A percentile compares a stretch with the other conserved stretches of the same genome.
Conservation (phyloP, 2,113 vertebrate genomes). For the Cairina moschata region DNA sequence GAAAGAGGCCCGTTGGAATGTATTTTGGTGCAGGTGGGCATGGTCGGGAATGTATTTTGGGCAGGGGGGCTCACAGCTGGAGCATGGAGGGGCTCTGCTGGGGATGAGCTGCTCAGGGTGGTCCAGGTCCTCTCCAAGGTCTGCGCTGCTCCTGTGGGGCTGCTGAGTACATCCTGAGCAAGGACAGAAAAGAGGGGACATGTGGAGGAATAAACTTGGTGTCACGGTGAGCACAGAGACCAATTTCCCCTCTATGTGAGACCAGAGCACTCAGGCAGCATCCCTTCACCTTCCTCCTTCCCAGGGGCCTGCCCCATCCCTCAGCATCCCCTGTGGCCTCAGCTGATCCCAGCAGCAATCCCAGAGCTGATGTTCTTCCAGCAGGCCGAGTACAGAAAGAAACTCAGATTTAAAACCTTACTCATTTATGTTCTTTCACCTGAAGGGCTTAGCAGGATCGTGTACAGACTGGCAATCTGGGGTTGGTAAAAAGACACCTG, state of each 20-base stretch:
- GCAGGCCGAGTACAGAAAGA: background rate
- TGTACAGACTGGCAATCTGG: background rate
- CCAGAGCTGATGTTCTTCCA: background rate
- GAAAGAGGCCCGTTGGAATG: fast-evolving
- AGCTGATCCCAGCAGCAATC: background rate
- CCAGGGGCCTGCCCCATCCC: background rate
- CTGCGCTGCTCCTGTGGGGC: background rate
- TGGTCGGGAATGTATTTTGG: background rate
- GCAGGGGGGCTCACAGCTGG: fast-evolving
- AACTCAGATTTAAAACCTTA: background rate
- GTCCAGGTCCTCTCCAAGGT: background rate
- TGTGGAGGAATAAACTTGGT: background rate
- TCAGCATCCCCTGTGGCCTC: background rate
- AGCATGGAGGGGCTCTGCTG: background rate
- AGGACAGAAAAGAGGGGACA: background rate
- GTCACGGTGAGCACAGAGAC: background rate
- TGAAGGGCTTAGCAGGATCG: background rate
- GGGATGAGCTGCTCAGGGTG: background rate
- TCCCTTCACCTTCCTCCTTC: background rate
- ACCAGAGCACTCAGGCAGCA: background rate
- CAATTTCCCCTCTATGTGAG: no score
- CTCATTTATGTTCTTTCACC: background rate
- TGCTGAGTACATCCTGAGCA: background rate
- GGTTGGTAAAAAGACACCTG: background rate
- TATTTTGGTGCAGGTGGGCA: background rate